Base-by-base conservation (phyloP, 2,888 invertebrate genomes). In the Phortica okadai region DNA sequence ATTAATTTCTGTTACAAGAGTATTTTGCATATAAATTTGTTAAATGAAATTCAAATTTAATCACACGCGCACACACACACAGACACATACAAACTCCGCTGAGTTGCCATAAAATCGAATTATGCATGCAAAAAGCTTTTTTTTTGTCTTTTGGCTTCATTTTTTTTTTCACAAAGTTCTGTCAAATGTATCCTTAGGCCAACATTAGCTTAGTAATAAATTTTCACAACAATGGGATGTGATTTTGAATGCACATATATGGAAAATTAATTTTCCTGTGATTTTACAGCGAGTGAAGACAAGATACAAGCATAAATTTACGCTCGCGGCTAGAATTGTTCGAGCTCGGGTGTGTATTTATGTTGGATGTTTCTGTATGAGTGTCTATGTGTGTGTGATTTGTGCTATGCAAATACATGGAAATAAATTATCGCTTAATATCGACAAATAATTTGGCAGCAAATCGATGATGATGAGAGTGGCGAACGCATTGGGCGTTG, bases 361-460 rank as follows among this genome's bases (percentile, higher is more conserved):
- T 59, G 59, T 59, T 7, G 21, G 8, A 59, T 59, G 6, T 59
- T 1, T 59, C 7, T 59, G 58, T n/a, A 21, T 21, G 21, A 16
- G 59, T 16, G 16, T 59, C 7, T 16, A 10, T 21, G 59, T 59
- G 1, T 62, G 25, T 62, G 62, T 16, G 62, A 25, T 3, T 62
- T 25, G 14, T 50, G 50, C 62, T 6, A 62, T 62, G 62, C 8
- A 72, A 16, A 50, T 69, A 67, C 25, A 69, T 72, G 21, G 81
- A 85, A 85, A 85, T 85, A 85, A 85, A 85, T 85, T 86, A 85
- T 86, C 84, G 83, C 84, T 82, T 85, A 85, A 83, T 86, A 86
- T 86, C 81, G 85, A 83, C 80, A 83, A 85, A 86, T 85, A 79
- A 85, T 85, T 81, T 80, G 81, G 67, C 77, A 78, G 59, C 67